A percentile compares a stretch with the other conserved stretches of the same genome.
Evolutionary conservation across 2,797 vertebrate genomes (phyloP).

Genomic region (Lacerta viridis): DNA sequence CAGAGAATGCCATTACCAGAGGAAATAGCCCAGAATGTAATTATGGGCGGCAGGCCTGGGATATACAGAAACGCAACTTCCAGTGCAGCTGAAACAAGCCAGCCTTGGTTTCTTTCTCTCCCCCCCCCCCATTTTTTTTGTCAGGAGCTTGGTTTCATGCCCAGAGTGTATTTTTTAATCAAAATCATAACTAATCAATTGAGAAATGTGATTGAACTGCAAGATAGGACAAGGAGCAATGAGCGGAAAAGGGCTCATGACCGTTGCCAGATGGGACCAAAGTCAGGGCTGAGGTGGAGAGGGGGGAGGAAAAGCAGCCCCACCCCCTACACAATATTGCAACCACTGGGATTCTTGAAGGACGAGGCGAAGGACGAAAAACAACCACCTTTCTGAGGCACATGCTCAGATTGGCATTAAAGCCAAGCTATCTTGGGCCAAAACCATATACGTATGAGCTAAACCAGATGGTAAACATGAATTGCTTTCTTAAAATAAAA

Average conservation of each 20-base stretch:
- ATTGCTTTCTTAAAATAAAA: constrained; percentile 54
- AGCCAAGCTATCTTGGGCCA: constrained; percentile 68
- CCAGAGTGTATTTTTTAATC: constrained; percentile 47
- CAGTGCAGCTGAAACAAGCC: constrained; percentile 28
- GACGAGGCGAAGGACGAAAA: not conserved
- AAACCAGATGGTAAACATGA: constrained; percentile 79
- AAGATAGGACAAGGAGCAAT: not conserved
- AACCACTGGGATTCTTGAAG: constrained; percentile 10
- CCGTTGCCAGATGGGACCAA: constrained; percentile 44
- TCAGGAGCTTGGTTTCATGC: constrained; percentile 24
- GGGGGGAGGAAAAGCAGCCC: not conserved
- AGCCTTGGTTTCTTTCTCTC: constrained; percentile 8
- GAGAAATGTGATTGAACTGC: constrained; percentile 29
- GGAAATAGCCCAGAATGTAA: constrained; percentile 39
- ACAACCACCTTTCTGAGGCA: constrained; percentile 36
- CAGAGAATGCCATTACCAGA: constrained; percentile 37
- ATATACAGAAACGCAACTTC: constrained; percentile 36
- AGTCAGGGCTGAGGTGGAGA: not conserved
- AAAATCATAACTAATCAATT: constrained; percentile 25
- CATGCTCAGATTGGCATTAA: constrained; percentile 45
- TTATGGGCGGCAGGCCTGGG: constrained; percentile 18
- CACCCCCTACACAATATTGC: not conserved
- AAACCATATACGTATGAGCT: constrained; percentile 64
- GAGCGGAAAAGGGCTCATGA: not conserved
- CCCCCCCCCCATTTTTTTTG: not conserved